Evolutionary conservation across 2,888 invertebrate genomes (phyloP), one percentile per base, ranked within the genome.

Genomic region (Hirtodrosophila histrioides): DNA sequence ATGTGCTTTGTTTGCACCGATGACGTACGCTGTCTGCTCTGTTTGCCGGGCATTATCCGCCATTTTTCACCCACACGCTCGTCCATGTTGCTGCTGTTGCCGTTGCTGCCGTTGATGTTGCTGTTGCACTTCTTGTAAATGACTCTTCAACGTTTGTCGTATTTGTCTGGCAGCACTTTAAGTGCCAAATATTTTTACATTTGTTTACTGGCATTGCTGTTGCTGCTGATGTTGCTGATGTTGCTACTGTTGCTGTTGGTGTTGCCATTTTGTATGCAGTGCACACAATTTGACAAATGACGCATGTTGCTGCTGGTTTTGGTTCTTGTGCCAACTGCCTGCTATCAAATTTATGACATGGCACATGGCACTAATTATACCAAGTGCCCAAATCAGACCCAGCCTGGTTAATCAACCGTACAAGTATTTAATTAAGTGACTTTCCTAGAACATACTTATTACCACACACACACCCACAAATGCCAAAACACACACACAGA

Each of bases 171-270:
- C 77, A 80, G 69, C 86, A 87, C 83, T 87, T 85, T 75, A 73
- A 84, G 87, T 87, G 83, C 75, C 87, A 82, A 84, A 83, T 86
- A 83, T 86, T 83, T 83, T 78, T 72, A 81, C 87, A 78, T 86
- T 86, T 86, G 85, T 71, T 74, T 71, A 68, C 64, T 71, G 57
- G 61, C 54, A 75, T 48, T 56, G 50, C 46, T 55, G 53, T 29
- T 71, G 53, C 4, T 51, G 11, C 4, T 53, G 31, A 6, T 62
- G 49, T 39, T 68, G 33, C 12, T 46, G 24, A 8, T 67, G 35
- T 10, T 55, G 11, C 12, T 56, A 48, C 44, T 55, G 53, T 24
- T 71, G 49, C 4, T 55, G 11, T 5, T 53, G 31, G 7, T 62
- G 49, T 39, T 68, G 33, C 23, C 43, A 24, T 61, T 71, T 70